phyloP scores from a whole-genome alignment of 2,797 vertebrate species.

The Pangasius krempfi region DNA sequence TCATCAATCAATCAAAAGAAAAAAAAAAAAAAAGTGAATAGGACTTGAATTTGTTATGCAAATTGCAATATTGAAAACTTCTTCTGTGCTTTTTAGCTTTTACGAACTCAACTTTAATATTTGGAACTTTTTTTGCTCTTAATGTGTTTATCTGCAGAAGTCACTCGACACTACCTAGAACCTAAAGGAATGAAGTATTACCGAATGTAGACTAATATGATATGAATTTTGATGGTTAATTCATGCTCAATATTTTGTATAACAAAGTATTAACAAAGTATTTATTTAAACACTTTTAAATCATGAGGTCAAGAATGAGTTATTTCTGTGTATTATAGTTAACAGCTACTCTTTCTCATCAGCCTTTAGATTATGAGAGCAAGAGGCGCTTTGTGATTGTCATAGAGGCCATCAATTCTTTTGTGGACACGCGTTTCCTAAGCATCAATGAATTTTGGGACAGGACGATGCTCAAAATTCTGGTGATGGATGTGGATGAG shows the following conservation, averaged over 20 bases:
- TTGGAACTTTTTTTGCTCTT: not conserved
- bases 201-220: not conserved
- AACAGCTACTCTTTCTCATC: conserved; percentile 31
- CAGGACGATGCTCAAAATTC: conserved; percentile 82
- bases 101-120: not conserved
- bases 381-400: conserved; percentile 78
- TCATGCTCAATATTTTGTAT: not conserved
- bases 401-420: conserved; percentile 81
- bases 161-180: not conserved
- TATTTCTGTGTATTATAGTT: not conserved
- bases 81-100: not conserved
- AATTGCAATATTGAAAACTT: not conserved
- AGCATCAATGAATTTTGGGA: conserved; percentile 75
- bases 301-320: not conserved
- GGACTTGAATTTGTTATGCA: not conserved
- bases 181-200: not conserved
- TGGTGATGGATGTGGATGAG: conserved; percentile 87
- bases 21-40: not conserved
- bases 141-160: not conserved
- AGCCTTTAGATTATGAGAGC: conserved; percentile 89
- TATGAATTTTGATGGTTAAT: not conserved
- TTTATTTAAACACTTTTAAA: not conserved
- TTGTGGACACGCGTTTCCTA: conserved; percentile 77
- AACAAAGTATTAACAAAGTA: not conserved
- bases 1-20: no score